Evolutionary conservation across 2,113 vertebrate species (phyloP).

Genomic region (Chrysemys picta): DNA sequence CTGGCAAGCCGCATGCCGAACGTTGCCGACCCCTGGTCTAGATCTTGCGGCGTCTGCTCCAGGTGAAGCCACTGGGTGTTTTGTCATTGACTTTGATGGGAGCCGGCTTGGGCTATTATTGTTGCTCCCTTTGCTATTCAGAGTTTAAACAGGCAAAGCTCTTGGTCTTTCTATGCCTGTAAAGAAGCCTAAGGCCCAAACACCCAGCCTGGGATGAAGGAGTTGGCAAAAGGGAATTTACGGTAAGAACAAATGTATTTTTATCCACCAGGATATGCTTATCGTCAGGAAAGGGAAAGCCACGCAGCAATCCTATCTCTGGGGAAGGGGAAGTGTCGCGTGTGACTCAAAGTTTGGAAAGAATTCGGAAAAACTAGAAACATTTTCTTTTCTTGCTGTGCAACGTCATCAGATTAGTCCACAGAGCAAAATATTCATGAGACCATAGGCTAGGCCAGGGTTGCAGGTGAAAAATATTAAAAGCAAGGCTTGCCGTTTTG

Average conservation of each 20-base stretch:
- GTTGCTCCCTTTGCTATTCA: not conserved
- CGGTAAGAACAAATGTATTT: conserved; percentile 71
- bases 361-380: no score
- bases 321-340: conserved; percentile 68
- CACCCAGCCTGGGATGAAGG: conserved; percentile 18
- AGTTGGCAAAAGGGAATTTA: conserved; percentile 52
- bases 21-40: not conserved
- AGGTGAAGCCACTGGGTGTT: not conserved
- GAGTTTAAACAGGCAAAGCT: rapidly evolving
- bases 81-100: not conserved
- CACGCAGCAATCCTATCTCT: conserved; percentile 52
- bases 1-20: no score
- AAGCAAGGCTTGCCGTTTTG: conserved; percentile 41
- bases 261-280: conserved; percentile 75
- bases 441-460: not conserved
- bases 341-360: no score
- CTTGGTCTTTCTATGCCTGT: not conserved
- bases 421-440: conserved; percentile 31
- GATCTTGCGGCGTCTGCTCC: not conserved
- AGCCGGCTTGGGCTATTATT: not conserved
- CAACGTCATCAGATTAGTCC: not conserved
- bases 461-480: conserved; percentile 59
- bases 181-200: not conserved
- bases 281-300: conserved; percentile 75
- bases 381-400: conserved; percentile 22